Evolutionary conservation across 2,113 vertebrate species (phyloP).

Genomic region (Prietella phreatophila): DNA sequence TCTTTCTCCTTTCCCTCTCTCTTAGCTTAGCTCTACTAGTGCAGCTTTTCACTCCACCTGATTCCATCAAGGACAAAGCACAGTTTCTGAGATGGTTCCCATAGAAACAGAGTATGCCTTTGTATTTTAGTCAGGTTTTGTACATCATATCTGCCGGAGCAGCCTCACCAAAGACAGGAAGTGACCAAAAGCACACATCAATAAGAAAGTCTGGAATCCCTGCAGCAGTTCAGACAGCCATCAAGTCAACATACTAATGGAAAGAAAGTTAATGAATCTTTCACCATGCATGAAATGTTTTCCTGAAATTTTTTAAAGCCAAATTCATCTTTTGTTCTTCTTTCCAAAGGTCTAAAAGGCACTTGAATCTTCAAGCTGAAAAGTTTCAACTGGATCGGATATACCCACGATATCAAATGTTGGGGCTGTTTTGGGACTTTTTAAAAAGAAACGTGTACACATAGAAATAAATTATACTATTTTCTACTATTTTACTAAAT

Average conservation of each 20-base stretch:
- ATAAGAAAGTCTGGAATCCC: conserved; percentile 18
- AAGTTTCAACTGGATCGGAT: too few species aligned
- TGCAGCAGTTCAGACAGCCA: conserved; percentile 13
- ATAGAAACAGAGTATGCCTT: conserved; percentile 61
- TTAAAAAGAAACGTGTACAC: too few species aligned
- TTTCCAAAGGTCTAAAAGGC: too few species aligned
- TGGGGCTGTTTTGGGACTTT: too few species aligned
- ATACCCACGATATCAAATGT: too few species aligned
- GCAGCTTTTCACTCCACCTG: conserved; percentile 48
- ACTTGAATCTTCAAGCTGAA: neutral
- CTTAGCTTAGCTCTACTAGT: conserved; percentile 30
- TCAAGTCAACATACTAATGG: neutral
- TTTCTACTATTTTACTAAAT: too few species aligned
- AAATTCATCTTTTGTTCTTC: neutral
- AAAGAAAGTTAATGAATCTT: neutral
- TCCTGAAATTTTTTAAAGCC: neutral
- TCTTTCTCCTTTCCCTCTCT: neutral
- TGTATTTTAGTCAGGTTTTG: conserved; percentile 47
- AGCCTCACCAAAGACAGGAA: conserved; percentile 25
- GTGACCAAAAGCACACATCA: conserved; percentile 34
- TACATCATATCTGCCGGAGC: conserved; percentile 29
- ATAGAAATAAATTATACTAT: too few species aligned
- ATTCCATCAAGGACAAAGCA: conserved; percentile 59
- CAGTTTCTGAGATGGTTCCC: conserved; percentile 50
- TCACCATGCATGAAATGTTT: neutral